A percentile compares a stretch with the other conserved stretches of the same genome.
These are phyloP conservation scores for Aythya baeri DNA, from an alignment of 2,113 vertebrate species.

Conservation along the genomic window DNA sequence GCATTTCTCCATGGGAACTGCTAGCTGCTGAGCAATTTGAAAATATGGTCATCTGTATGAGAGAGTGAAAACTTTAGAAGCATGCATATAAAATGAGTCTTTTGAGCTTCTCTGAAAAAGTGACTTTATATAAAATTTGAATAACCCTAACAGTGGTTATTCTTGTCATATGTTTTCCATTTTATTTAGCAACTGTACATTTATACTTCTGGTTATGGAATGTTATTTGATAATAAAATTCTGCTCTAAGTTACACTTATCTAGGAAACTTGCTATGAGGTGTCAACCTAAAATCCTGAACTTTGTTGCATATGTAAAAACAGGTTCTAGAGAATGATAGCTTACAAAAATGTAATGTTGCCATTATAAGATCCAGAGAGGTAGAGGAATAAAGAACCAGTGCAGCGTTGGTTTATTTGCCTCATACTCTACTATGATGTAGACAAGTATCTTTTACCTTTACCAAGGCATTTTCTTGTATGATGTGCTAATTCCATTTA, in stretches of 20 bases:
- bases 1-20: background rate
- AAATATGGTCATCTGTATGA: background rate
- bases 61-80: background rate
- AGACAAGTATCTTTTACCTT: background rate
- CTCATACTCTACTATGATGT: background rate
- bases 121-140: background rate
- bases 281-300: background rate
- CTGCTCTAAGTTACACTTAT: background rate
- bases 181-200: background rate
- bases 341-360: background rate
- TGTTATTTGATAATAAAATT: background rate
- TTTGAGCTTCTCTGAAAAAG: background rate
- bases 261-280: background rate
- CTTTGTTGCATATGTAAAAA: background rate
- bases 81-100: background rate
- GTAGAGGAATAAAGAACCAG: background rate
- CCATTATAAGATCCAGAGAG: background rate
- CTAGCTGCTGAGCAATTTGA: background rate
- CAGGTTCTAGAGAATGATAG: background rate
- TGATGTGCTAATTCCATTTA: background rate
- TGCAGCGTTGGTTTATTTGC: background rate
- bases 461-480: background rate
- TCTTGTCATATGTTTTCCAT: background rate
- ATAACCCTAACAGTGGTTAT: background rate
- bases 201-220: background rate